Conservation (phyloP, 2,888 invertebrate genomes). For the Schizotus pectinicornis region DNA sequence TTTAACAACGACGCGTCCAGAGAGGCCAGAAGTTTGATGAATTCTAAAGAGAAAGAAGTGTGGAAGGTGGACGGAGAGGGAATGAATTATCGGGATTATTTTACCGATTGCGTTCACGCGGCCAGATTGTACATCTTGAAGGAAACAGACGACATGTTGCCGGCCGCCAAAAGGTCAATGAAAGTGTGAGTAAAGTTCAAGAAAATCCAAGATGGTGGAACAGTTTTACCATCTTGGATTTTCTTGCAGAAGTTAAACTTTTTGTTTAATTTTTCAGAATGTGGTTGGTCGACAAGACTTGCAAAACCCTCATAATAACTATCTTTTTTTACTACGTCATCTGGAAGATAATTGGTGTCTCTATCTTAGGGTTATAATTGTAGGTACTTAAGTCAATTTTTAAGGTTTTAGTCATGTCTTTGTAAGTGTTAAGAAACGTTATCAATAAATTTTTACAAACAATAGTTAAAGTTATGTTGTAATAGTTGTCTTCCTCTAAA, state of each 20-base stretch:
- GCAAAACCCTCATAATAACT: constrained; percentile 36
- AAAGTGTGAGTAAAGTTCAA: constrained; percentile 67
- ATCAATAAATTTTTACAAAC: too few relatives aligned
- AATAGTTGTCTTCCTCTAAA: too few relatives aligned
- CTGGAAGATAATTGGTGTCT: too few relatives aligned
- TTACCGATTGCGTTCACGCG: constrained; percentile 81
- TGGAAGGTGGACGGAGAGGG: constrained; percentile 76
- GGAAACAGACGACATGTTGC: constrained; percentile 80
- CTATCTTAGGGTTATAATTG: too few relatives aligned
- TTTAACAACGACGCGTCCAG: constrained; percentile 76
- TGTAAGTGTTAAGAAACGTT: too few relatives aligned
- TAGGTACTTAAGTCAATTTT: too few relatives aligned
- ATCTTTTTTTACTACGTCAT: constrained; percentile 8
- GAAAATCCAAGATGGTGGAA: too few relatives aligned
- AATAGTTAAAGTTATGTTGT: too few relatives aligned
- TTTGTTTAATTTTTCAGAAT: constrained; percentile 41
- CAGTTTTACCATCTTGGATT: too few relatives aligned
- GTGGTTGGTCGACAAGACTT: constrained; percentile 43
- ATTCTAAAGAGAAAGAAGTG: constrained; percentile 67
- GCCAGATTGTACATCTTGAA: constrained; percentile 83
- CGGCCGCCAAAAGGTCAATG: constrained; percentile 81
- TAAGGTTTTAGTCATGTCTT: too few relatives aligned
- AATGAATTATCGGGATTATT: constrained; percentile 81
- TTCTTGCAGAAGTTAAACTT: too few relatives aligned
- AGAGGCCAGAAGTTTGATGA: constrained; percentile 65